A percentile compares a stretch with the other conserved stretches of the same genome.
Conservation (phyloP, 2,888 invertebrate genomes). For the Chalcosyrphus nemorum region DNA sequence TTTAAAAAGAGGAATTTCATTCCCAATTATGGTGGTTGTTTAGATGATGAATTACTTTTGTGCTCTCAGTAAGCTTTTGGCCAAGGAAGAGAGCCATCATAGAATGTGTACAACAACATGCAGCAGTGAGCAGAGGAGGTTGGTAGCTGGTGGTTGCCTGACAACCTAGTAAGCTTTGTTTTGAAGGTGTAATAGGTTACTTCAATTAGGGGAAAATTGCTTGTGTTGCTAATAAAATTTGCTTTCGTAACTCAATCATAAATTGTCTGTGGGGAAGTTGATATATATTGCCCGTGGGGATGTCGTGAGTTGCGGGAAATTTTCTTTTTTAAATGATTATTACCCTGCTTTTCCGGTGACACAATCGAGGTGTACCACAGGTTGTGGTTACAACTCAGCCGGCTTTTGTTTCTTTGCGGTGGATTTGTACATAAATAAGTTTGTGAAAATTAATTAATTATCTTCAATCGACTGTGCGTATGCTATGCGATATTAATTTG, state of each 20-base stretch:
- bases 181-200: background rate
- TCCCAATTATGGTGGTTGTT: background rate
- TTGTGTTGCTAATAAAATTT: slow-evolving; percentile 1
- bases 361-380: background rate
- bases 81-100: background rate
- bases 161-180: slow-evolving; percentile 16
- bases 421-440: background rate
- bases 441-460: slow-evolving; percentile 36
- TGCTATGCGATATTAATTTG: no score
- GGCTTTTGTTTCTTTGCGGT: slow-evolving; percentile 30
- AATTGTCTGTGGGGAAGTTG: slow-evolving; percentile 12
- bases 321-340: slow-evolving; percentile 13
- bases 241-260: slow-evolving; percentile 30
- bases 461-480: slow-evolving; percentile 22
- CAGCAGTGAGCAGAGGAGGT: background rate
- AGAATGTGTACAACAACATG: background rate
- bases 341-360: slow-evolving; percentile 5
- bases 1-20: background rate
- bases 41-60: slow-evolving; percentile 11
- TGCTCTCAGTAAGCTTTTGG: slow-evolving; percentile 26
- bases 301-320: slow-evolving; percentile 9
- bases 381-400: slow-evolving; percentile 22
- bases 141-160: no score
- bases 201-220: slow-evolving; percentile 26
- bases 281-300: slow-evolving; percentile 5